Percentiles rank a stretch among this genome's conserved stretches.
Conservation (phyloP, 2,888 invertebrate genomes). For the Erannis defoliaria region DNA sequence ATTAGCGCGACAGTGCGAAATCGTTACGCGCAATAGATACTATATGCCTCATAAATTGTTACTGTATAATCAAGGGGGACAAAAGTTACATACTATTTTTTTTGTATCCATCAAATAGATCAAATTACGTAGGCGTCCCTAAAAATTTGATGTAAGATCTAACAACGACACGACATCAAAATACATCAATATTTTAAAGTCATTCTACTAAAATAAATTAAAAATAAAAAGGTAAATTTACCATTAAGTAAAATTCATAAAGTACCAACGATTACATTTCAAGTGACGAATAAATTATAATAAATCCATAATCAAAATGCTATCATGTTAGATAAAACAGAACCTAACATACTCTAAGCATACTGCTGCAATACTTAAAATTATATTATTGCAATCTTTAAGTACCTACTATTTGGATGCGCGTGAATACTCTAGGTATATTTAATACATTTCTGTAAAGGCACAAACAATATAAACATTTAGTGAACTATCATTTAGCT, state of each 20-base stretch:
- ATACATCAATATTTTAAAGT: slow-evolving; percentile 58
- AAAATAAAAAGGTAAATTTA: slow-evolving; percentile 17
- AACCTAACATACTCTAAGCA: slow-evolving; percentile 56
- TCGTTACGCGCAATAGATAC: slow-evolving; percentile 45
- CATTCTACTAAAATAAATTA: slow-evolving; percentile 54
- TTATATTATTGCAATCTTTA: slow-evolving; percentile 69
- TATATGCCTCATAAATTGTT: slow-evolving; percentile 51
- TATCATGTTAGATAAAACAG: slow-evolving; percentile 58
- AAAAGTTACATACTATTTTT: slow-evolving; percentile 23
- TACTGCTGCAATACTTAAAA: slow-evolving; percentile 65
- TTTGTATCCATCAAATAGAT: slow-evolving; percentile 14
- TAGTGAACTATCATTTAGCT: slow-evolving; percentile 42
- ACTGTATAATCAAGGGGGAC: slow-evolving; percentile 46
- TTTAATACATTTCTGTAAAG: slow-evolving; percentile 65
- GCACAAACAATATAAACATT: slow-evolving; percentile 78
- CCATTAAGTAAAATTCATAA: slow-evolving; percentile 27
- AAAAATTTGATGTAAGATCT: slow-evolving; percentile 51
- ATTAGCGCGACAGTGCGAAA: slow-evolving; percentile 50
- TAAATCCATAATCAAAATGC: slow-evolving; percentile 60
- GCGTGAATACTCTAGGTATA: slow-evolving; percentile 32
- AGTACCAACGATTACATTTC: slow-evolving; percentile 16
- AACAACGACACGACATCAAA: slow-evolving; percentile 75
- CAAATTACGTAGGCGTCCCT: slow-evolving; percentile 43
- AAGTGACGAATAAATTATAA: slow-evolving; percentile 26
- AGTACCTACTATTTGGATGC: slow-evolving; percentile 56